Percentiles rank a stretch among this genome's conserved stretches.
Conservation (phyloP, 2,888 invertebrate genomes). For the Subacronicta megacephala region DNA sequence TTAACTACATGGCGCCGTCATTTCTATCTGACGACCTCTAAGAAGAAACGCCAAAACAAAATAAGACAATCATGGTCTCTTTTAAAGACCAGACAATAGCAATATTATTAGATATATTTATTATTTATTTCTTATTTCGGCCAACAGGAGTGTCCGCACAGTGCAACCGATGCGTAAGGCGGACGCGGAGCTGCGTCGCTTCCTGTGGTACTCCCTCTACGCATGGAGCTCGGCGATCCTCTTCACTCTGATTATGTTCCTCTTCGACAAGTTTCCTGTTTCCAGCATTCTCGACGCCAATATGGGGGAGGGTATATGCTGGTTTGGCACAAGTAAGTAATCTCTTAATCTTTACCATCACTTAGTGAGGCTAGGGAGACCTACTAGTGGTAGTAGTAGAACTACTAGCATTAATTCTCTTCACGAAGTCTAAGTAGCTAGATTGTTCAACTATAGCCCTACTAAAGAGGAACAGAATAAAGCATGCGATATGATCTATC, state of each 20-base stretch:
- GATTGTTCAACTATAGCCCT: no score
- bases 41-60: no score
- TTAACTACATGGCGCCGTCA: no score
- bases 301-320: constrained; percentile 91
- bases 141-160: constrained; percentile 82
- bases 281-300: constrained; percentile 86
- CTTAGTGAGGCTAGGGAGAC: background rate
- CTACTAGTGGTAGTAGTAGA: no score
- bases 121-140: constrained; percentile 7
- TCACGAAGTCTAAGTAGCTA: no score
- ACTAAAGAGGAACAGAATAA: no score
- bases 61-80: no score
- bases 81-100: no score
- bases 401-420: no score
- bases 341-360: background rate
- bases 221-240: constrained; percentile 92
- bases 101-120: no score
- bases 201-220: constrained; percentile 91
- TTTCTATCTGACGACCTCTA: no score
- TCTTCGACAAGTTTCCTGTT: constrained; percentile 86
- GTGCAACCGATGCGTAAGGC: constrained; percentile 82
- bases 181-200: constrained; percentile 87
- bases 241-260: constrained; percentile 87
- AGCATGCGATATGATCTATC: no score
- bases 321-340: constrained; percentile 91